These are phyloP conservation scores for Xyrichtys novacula DNA, from an alignment of 2,797 vertebrate genomes.

Conservation along the genomic window DNA sequence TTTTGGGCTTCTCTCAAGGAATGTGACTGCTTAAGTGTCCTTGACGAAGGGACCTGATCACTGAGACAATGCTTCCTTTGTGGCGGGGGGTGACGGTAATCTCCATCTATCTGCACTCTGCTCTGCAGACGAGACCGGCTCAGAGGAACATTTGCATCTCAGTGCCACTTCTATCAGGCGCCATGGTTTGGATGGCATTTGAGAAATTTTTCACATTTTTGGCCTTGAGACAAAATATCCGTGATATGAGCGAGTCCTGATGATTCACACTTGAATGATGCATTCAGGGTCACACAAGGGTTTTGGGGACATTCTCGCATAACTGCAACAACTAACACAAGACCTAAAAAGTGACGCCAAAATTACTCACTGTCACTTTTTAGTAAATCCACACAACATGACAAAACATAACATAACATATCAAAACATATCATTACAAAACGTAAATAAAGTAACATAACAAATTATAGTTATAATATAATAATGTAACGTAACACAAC, in stretches of 20 bases:
- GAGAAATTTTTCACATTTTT: constrained; percentile 60
- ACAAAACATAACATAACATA: no score
- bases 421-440: no score
- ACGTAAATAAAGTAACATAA: no score
- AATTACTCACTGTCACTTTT: not conserved
- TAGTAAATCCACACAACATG: no score
- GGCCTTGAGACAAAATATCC: constrained; percentile 34
- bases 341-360: not conserved
- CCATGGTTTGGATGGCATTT: constrained; percentile 32
- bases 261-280: not conserved
- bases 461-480: no score
- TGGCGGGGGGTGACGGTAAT: constrained; percentile 63
- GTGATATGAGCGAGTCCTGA: constrained; percentile 20
- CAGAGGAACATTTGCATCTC: constrained; percentile 68
- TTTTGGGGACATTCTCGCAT: not conserved
- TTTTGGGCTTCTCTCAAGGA: constrained; percentile 73
- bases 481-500: no score
- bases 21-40: constrained; percentile 77
- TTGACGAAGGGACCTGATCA: constrained; percentile 74
- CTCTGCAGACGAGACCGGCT: constrained; percentile 53
- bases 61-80: constrained; percentile 77
- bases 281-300: constrained; percentile 5
- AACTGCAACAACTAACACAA: constrained; percentile 2
- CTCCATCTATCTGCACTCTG: constrained; percentile 59
- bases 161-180: constrained; percentile 33